A percentile compares a stretch with the other conserved stretches of the same genome.
phyloP scores from a whole-genome alignment of 2,888 invertebrate genomes.

The Aelia acuminata region DNA sequence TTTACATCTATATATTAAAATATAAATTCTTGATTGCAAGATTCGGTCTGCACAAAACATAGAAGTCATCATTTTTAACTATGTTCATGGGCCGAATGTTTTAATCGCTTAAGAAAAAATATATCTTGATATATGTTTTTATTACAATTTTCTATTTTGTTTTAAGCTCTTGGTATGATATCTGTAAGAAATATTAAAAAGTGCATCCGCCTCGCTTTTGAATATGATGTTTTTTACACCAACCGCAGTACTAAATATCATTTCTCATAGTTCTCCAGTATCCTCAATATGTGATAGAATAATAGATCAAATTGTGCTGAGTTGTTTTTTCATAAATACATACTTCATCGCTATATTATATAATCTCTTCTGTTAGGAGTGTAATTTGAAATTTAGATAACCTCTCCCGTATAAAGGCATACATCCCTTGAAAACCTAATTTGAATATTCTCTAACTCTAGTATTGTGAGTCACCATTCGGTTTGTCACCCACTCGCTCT shows the following conservation, averaged over 20 bases:
- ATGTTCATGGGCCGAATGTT: too few relatives aligned
- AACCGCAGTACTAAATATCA: too few relatives aligned
- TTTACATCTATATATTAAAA: neutral
- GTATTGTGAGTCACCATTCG: slow-evolving; percentile 3
- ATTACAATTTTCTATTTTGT: too few relatives aligned
- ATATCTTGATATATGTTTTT: too few relatives aligned
- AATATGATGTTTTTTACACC: too few relatives aligned
- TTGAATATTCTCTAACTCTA: slow-evolving; percentile 35
- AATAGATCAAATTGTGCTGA: neutral
- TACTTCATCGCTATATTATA: neutral
- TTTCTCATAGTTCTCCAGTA: neutral
- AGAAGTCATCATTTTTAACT: too few relatives aligned
- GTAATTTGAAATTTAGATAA: slow-evolving; percentile 10
- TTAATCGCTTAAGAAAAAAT: too few relatives aligned
- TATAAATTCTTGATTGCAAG: too few relatives aligned
- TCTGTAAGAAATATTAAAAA: too few relatives aligned
- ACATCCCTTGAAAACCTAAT: neutral
- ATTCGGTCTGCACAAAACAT: too few relatives aligned
- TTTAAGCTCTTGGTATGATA: too few relatives aligned
- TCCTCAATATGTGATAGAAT: neutral
- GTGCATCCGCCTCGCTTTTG: too few relatives aligned
- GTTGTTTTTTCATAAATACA: neutral
- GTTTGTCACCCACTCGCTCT: slow-evolving; percentile 8
- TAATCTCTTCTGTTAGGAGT: neutral
- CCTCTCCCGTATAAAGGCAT: neutral